phyloP scores from a whole-genome alignment of 1,140 invertebrate genomes.

The Sitophilus oryzae region DNA sequence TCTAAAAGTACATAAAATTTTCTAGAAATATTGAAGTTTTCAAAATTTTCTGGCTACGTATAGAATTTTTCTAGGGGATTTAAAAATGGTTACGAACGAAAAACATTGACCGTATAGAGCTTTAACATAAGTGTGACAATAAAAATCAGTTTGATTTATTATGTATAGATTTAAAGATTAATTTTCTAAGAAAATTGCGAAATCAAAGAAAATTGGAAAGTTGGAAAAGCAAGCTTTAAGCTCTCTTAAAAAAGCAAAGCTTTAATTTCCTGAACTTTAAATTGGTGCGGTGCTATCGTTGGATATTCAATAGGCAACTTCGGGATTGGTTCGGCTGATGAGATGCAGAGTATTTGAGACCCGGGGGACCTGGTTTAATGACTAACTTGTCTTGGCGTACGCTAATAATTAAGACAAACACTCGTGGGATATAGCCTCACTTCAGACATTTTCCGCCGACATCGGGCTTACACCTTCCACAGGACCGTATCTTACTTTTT shows the following conservation, averaged over 20 bases:
- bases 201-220: no score
- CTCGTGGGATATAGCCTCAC: constrained; percentile 37
- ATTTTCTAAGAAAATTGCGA: no score
- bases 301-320: constrained; percentile 29
- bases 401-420: constrained; percentile 44
- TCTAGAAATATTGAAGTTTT: no score
- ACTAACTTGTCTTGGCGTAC: constrained; percentile 41
- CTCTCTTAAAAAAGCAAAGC: constrained; percentile 13
- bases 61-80: no score
- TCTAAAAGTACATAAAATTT: no score
- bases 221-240: no score
- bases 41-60: no score
- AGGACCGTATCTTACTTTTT: constrained; percentile 7
- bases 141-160: no score
- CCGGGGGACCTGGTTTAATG: constrained; percentile 40
- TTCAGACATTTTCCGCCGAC: constrained; percentile 24
- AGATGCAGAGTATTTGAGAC: constrained; percentile 38
- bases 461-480: constrained; percentile 17
- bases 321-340: constrained; percentile 41
- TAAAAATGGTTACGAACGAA: no score
- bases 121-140: no score
- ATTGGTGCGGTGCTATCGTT: constrained; percentile 13
- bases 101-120: no score
- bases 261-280: constrained; percentile 10
- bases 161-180: no score